Percentiles rank a stretch among this genome's conserved stretches.
Conservation (phyloP, 2,113 vertebrate species). For the Podarcis muralis region DNA sequence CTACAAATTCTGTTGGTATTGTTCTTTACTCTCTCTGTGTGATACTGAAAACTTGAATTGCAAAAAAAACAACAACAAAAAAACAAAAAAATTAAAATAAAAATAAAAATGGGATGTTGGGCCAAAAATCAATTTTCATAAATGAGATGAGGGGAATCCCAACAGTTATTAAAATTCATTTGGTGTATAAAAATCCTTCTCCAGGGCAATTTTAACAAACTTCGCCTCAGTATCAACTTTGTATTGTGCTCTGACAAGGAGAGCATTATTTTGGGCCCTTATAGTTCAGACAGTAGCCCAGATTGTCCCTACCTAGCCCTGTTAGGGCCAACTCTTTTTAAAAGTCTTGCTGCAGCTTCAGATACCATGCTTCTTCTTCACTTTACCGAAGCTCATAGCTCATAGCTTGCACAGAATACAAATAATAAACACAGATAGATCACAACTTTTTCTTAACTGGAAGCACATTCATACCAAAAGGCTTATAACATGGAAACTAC, state of each 20-base stretch:
- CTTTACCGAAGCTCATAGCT: not conserved
- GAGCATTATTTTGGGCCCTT: too few relatives aligned
- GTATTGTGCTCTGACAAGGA: too few relatives aligned
- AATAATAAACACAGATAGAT: too few relatives aligned
- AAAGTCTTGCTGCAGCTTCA: not conserved
- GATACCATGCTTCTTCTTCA: not conserved
- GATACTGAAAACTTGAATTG: conserved; percentile 9
- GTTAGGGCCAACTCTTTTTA: not conserved
- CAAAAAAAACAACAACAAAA: not conserved
- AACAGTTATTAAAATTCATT: not conserved
- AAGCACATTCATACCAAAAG: not conserved
- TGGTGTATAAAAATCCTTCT: not conserved
- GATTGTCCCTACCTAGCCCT: not conserved
- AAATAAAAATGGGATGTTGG: fast-evolving
- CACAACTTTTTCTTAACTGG: not conserved
- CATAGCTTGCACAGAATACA: not conserved
- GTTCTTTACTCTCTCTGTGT: not conserved
- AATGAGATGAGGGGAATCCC: not conserved
- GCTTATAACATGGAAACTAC: not conserved
- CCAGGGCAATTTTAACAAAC: not conserved
- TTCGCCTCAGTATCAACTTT: too few relatives aligned
- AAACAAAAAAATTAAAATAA: too few relatives aligned
- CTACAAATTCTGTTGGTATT: not conserved
- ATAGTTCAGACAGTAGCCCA: not conserved
- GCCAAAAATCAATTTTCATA: not conserved